These are phyloP conservation scores for Pimephales promelas DNA, from an alignment of 2,113 vertebrate species.

Conservation along the genomic window DNA sequence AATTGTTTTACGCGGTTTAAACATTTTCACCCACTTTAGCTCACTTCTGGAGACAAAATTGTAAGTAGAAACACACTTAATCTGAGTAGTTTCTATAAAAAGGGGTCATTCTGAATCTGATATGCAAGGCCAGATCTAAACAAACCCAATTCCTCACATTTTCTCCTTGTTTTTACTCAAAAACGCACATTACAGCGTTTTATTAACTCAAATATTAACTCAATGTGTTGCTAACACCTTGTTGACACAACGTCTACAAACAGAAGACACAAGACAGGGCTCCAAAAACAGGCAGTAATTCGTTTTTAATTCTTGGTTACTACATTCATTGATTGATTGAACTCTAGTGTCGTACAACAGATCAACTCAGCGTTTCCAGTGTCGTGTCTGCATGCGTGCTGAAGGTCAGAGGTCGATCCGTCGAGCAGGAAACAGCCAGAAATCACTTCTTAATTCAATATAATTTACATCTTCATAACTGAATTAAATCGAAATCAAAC, in stretches of 20 bases:
- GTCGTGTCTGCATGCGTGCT: conserved; percentile 15
- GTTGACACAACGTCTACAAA: background rate
- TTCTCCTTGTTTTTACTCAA: no score
- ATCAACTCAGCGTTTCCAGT: conserved; percentile 2
- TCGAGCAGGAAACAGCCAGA: background rate
- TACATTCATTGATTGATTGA: conserved; percentile 31
- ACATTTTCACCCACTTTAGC: no score
- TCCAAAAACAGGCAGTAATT: conserved; percentile 35
- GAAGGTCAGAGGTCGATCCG: background rate
- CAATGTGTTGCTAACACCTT: background rate
- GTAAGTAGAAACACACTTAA: no score
- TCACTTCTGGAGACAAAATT: no score
- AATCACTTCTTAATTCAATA: background rate
- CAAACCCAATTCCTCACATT: no score
- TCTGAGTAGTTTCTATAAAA: no score
- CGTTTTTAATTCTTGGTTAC: conserved; percentile 4
- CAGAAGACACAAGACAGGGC: background rate
- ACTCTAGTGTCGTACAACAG: conserved; percentile 1
- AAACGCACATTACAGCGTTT: no score
- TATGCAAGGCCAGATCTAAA: no score
- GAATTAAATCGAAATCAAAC: background rate
- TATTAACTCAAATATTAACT: no score
- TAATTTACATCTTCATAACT: background rate
- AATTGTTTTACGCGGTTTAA: no score
- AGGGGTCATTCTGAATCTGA: no score